A percentile compares a stretch with the other conserved stretches of the same genome.
These are phyloP conservation scores for Euthynnus affinis DNA, from an alignment of 2,797 vertebrate genomes.

Conservation along the genomic window DNA sequence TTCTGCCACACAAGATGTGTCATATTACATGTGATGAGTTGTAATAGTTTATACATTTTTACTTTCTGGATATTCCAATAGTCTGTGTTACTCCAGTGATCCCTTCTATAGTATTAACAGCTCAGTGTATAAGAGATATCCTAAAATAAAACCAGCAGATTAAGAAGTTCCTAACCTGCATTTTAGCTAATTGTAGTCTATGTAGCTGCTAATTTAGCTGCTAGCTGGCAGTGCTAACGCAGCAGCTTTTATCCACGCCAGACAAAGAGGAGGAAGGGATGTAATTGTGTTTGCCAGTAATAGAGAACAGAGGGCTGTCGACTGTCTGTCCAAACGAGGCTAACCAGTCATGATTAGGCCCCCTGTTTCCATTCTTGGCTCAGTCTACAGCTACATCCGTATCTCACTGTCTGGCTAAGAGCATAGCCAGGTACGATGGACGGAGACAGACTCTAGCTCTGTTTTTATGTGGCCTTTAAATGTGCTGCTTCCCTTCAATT, in stretches of 20 bases:
- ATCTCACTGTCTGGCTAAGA: conserved; percentile 63
- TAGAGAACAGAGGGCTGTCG: conserved; percentile 76
- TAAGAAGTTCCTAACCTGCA: conserved; percentile 34
- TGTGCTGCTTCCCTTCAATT: conserved; percentile 76
- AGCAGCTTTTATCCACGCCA: conserved; percentile 62
- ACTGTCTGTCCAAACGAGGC: conserved; percentile 77
- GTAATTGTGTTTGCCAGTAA: conserved; percentile 85
- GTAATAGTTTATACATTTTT: neutral
- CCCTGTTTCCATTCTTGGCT: conserved; percentile 73
- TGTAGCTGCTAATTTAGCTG: conserved; percentile 60
- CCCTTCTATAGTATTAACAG: neutral
- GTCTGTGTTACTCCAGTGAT: neutral
- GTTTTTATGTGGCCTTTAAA: conserved; percentile 67
- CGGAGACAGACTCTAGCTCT: conserved; percentile 42
- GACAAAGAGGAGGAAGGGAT: conserved; percentile 75
- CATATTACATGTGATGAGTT: neutral
- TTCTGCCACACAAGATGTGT: no score
- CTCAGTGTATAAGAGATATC: conserved; percentile 5
- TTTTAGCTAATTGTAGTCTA: conserved; percentile 49
- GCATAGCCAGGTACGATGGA: conserved; percentile 57
- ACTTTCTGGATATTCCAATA: neutral
- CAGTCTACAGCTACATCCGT: conserved; percentile 45
- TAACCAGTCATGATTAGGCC: conserved; percentile 80
- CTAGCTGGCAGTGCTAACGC: conserved; percentile 42
- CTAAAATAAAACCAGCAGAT: conserved; percentile 48